phyloP scores from a whole-genome alignment of 2,797 vertebrate genomes.

The Labroides dimidiatus region DNA sequence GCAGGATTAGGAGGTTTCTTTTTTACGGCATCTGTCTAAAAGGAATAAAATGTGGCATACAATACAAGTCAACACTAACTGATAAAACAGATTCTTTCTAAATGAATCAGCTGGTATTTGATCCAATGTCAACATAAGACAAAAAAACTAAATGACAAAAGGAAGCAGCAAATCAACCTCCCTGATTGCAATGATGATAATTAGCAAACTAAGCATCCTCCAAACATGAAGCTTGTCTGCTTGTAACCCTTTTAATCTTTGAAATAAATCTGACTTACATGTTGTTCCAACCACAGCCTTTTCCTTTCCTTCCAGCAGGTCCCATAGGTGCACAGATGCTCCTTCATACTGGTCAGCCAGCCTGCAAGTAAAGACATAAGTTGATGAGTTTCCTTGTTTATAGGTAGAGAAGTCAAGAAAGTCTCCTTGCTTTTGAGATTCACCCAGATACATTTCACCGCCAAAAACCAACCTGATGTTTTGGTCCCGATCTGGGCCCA shows the following conservation, averaged over 20 bases:
- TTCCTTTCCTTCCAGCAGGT: constrained; percentile 94
- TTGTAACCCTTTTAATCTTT: neutral
- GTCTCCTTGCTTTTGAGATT: neutral
- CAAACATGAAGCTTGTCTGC: neutral
- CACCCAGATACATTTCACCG: neutral
- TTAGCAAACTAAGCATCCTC: neutral
- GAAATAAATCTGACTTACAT: constrained; percentile 85
- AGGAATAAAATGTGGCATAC: too few species aligned
- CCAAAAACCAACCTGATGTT: constrained; percentile 85
- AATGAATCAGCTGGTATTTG: neutral
- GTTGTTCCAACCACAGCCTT: constrained; percentile 96
- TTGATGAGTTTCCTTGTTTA: neutral
- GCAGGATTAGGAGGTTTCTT: too few species aligned
- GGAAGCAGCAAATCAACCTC: neutral
- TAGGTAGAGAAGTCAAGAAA: neutral
- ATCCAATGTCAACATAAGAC: neutral
- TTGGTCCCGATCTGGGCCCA: constrained; percentile 94
- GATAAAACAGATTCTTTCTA: neutral
- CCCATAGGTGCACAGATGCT: constrained; percentile 95
- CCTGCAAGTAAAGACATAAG: constrained; percentile 71
- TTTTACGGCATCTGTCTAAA: too few species aligned
- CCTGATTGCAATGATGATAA: neutral
- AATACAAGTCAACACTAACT: neutral
- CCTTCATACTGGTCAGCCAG: constrained; percentile 94
- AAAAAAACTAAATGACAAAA: neutral